phyloP scores from a whole-genome alignment of 92 coral and sea anemone species.

The Epizoanthus ramosus region DNA sequence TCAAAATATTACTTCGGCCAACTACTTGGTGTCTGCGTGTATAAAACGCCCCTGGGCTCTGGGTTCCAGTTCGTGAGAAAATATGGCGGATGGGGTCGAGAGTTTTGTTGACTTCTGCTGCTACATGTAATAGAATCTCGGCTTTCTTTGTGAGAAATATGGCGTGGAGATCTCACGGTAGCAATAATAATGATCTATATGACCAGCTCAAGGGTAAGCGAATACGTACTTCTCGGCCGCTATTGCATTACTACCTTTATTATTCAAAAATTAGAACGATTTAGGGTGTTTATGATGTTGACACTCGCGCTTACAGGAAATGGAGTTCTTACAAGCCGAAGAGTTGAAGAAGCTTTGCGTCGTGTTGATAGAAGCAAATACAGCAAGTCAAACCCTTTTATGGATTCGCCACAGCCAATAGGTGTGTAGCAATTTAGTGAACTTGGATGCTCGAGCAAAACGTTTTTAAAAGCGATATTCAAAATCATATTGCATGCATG shows the following conservation, averaged over 20 bases:
- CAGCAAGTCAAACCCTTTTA: constrained; percentile 68
- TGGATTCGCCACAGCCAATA: constrained; percentile 92
- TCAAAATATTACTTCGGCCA: no score
- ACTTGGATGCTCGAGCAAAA: neutral
- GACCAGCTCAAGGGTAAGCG: constrained; percentile 73
- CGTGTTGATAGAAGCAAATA: constrained; percentile 80
- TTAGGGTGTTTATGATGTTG: neutral
- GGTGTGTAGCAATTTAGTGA: constrained; percentile 49
- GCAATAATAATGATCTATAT: constrained; percentile 70
- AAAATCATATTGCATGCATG: neutral
- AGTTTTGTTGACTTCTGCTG: neutral
- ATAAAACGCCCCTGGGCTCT: no score
- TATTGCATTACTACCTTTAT: neutral
- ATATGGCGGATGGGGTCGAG: constrained; percentile 56
- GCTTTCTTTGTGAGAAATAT: constrained; percentile 57
- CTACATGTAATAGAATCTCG: constrained; percentile 3
- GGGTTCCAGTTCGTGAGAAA: neutral
- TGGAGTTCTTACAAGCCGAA: constrained; percentile 74
- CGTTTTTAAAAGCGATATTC: neutral
- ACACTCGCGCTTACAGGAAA: constrained; percentile 49
- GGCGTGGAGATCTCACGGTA: constrained; percentile 94
- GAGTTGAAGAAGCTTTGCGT: constrained; percentile 78
- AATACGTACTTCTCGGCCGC: neutral
- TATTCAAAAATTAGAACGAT: neutral
- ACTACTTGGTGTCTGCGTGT: no score